phyloP scores from a whole-genome alignment of 2,797 vertebrate genomes.

The Helostoma temminkii region DNA sequence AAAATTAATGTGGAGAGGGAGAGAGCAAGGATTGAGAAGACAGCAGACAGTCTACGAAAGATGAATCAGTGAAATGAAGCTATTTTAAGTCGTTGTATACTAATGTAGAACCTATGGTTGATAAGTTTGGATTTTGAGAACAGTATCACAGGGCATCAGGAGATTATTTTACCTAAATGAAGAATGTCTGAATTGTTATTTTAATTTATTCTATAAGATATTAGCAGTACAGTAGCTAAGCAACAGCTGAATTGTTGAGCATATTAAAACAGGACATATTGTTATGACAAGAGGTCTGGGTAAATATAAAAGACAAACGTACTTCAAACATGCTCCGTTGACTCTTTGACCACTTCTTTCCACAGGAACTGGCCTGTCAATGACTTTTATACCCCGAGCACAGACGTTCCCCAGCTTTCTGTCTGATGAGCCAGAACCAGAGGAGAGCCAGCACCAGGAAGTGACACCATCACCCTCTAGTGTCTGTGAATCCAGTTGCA shows the following conservation, averaged over 20 bases:
- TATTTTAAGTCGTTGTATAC: slow-evolving; percentile 22
- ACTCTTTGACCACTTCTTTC: background rate
- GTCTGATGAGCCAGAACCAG: slow-evolving; percentile 87
- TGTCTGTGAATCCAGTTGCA: slow-evolving; percentile 88
- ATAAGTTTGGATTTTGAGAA: slow-evolving; percentile 3
- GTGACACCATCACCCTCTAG: slow-evolving; percentile 83
- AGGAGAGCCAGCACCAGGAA: slow-evolving; percentile 85
- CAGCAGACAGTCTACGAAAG: slow-evolving; percentile 32
- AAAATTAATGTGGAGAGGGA: slow-evolving; percentile 58
- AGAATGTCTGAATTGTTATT: slow-evolving; percentile 9
- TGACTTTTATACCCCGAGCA: slow-evolving; percentile 93
- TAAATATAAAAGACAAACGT: background rate
- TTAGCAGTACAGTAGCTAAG: slow-evolving; percentile 58
- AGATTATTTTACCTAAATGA: background rate
- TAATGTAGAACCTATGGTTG: background rate
- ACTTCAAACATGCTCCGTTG: background rate
- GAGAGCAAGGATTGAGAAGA: slow-evolving; percentile 18
- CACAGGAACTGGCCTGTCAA: slow-evolving; percentile 86
- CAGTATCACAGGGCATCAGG: slow-evolving; percentile 13
- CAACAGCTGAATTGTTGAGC: slow-evolving; percentile 52
- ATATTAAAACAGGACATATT: slow-evolving; percentile 9
- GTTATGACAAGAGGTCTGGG: background rate
- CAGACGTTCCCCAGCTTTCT: slow-evolving; percentile 96
- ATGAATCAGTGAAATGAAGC: slow-evolving; percentile 32
- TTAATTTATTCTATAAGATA: slow-evolving; percentile 21